Conservation (phyloP, 1,140 invertebrate species). For the Lysiphlebus fabarum region DNA sequence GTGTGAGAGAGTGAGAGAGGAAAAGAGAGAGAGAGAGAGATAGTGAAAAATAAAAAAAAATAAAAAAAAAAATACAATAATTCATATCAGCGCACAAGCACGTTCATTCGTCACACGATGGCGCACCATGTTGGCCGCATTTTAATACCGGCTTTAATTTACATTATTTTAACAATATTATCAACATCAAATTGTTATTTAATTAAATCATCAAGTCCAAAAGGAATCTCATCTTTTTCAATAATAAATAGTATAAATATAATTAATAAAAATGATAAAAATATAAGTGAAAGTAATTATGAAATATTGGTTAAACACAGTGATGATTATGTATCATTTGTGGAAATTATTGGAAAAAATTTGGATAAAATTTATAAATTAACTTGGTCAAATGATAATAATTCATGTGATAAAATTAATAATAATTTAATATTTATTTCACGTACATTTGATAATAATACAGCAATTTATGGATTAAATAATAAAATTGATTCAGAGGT, state of each 20-base stretch:
- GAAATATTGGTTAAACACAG: not conserved
- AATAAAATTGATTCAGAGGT: constrained; percentile 35
- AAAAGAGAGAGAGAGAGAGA: too few species aligned
- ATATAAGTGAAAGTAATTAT: not conserved
- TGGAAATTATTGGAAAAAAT: constrained; percentile 32
- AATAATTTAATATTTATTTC: constrained; percentile 25
- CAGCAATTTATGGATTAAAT: constrained; percentile 33
- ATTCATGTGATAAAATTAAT: constrained; percentile 24
- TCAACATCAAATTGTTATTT: not conserved
- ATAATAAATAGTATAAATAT: not conserved
- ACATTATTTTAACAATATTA: constrained; percentile 37
- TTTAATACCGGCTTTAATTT: constrained; percentile 39
- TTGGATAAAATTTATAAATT: constrained; percentile 26
- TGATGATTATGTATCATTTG: not conserved
- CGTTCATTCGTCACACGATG: constrained; percentile 47
- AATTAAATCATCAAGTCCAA: not conserved
- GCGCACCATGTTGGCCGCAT: constrained; percentile 47
- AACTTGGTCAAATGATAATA: constrained; percentile 30
- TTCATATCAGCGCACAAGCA: not conserved
- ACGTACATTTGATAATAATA: constrained; percentile 22
- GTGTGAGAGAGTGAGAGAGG: too few species aligned
- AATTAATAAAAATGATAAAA: not conserved
- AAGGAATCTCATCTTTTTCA: constrained; percentile 14
- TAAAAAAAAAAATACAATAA: too few species aligned
- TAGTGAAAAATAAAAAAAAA: constrained; percentile 8